Percentiles rank a stretch among this genome's conserved stretches.
Evolutionary conservation across 2,888 invertebrate species (phyloP).

Genomic region (Cerastis leucographa): DNA sequence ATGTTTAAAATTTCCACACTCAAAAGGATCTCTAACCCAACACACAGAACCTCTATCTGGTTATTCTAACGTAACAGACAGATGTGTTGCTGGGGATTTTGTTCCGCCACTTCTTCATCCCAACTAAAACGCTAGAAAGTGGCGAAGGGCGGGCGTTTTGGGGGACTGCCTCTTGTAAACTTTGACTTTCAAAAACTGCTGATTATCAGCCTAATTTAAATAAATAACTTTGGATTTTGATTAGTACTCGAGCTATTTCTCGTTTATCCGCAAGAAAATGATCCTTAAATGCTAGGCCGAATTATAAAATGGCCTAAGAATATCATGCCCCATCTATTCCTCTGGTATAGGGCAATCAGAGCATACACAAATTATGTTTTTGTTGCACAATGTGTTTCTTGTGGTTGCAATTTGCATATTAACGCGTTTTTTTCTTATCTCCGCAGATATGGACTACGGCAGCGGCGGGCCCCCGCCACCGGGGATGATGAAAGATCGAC

Average conservation of each 20-base stretch:
- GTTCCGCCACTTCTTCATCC: no score
- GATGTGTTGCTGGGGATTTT: no score
- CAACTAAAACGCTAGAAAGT: no score
- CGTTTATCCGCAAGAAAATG: neutral
- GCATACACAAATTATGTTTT: neutral
- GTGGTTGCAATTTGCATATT: neutral
- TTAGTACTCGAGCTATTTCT: neutral
- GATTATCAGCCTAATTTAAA: no score
- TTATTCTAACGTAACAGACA: no score
- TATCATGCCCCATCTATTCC: neutral
- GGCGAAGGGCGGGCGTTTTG: no score
- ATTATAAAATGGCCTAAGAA: neutral
- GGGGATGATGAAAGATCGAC: slow-evolving; percentile 92
- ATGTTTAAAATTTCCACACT: neutral
- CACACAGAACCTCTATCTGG: no score
- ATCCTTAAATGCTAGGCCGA: neutral
- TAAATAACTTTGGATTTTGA: no score
- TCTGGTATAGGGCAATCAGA: neutral
- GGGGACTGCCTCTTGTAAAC: no score
- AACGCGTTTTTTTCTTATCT: neutral
- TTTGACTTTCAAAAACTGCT: no score
- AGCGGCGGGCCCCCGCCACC: slow-evolving; percentile 88
- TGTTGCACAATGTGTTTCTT: neutral
- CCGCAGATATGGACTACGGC: slow-evolving; percentile 88
- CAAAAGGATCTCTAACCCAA: neutral